A percentile compares a stretch with the other conserved stretches of the same genome.
phyloP scores from a whole-genome alignment of 2,113 vertebrate species.

The Platysteira castanea region DNA sequence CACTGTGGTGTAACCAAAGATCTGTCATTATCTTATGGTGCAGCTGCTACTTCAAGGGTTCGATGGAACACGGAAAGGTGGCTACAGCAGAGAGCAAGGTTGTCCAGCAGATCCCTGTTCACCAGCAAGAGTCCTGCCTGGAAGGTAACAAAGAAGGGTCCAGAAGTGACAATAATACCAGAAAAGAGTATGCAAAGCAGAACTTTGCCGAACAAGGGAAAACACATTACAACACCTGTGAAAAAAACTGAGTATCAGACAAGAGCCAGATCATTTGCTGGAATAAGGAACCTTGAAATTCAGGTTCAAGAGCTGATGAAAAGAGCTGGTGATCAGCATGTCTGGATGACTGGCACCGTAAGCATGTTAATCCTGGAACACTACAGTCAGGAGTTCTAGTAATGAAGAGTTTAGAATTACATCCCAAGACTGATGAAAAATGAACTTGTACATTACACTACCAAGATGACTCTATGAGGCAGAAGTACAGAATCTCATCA shows the following conservation, averaged over 20 bases:
- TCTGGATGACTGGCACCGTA: neutral
- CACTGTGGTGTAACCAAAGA: slow-evolving; percentile 29
- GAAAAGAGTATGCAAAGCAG: slow-evolving; percentile 49
- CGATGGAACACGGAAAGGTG: neutral
- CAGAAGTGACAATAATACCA: slow-evolving; percentile 36
- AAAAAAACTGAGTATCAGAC: slow-evolving; percentile 53
- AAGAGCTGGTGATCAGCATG: slow-evolving; percentile 26
- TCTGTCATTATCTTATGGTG: neutral
- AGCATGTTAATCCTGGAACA: neutral
- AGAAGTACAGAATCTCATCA: slow-evolving; percentile 45
- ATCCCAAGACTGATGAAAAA: slow-evolving; percentile 58
- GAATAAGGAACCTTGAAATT: slow-evolving; percentile 6
- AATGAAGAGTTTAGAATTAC: slow-evolving; percentile 40
- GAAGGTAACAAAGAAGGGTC: slow-evolving; percentile 45
- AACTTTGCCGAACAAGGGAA: slow-evolving; percentile 67
- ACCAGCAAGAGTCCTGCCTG: slow-evolving; percentile 41
- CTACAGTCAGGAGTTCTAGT: neutral
- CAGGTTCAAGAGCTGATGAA: slow-evolving; percentile 32
- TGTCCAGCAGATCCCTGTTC: slow-evolving; percentile 40
- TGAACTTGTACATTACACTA: neutral
- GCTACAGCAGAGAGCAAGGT: slow-evolving; percentile 12
- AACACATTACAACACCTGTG: neutral
- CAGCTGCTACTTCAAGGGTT: slow-evolving; percentile 30
- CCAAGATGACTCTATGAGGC: slow-evolving; percentile 6
- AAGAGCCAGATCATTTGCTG: slow-evolving; percentile 50